Evolutionary conservation across 2,888 invertebrate species (phyloP), one percentile per base, ranked within the genome.

Genomic region (Pemphredon lugubris): DNA sequence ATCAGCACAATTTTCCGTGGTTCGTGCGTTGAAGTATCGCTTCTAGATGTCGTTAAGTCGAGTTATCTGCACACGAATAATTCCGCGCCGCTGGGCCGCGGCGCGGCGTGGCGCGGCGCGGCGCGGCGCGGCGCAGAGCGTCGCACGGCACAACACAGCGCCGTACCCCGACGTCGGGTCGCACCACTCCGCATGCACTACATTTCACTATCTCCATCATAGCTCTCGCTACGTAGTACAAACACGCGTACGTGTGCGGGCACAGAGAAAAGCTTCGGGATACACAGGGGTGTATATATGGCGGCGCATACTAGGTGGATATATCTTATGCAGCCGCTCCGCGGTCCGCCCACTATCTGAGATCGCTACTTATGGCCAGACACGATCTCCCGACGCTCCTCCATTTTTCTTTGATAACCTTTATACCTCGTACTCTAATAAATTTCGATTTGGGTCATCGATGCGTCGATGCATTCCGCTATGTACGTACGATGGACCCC

Each of bases 361-460:
- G 75, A 86, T 85, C 86, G 81, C 87, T 87, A 83, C 87, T 87
- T 87, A 87, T 86, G 85, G 77, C 83, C 67, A 83, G 85, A 86
- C 87, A 87, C 84, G 87, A 86, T 86, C 80, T 81, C 66, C 30
- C 70, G 30, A 50, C 68, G 59, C 51, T 69, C 68, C 61, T 61
- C 61, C 78, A 79, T 86, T 85, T 82, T 80, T 77, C 75, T 73
- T 68, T 55, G 79, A 77, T 84, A 85, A 85, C 83, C 78, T 84
- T 80, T 81, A 76, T 81, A 77, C 65, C 68, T 67, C 67, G 77
- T 77, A 75, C 77, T 79, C 80, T 82, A 75, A 83, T 84, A 86
- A 86, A 83, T 84, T 81, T 59, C 77, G 78, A 85, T 85, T 81
- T 81, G 69, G 80, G 81, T 83, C 81, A 79, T 70, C 75, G 76